A percentile compares a stretch with the other conserved stretches of the same genome.
These are phyloP conservation scores for Arctopsyche grandis DNA, from an alignment of 1,140 invertebrate genomes.

Conservation along the genomic window DNA sequence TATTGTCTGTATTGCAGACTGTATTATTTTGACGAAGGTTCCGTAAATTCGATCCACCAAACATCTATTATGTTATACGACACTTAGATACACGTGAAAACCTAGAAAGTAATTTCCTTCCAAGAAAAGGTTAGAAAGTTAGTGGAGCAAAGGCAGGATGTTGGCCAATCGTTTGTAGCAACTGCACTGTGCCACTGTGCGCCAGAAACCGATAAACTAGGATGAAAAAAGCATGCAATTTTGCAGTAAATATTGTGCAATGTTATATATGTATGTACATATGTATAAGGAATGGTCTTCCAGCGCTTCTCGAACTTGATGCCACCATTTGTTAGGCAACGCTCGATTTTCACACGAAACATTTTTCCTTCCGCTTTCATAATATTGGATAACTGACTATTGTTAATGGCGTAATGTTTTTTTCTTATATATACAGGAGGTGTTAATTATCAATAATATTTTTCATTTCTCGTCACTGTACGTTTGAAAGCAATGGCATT, in stretches of 20 bases:
- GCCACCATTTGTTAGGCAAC: constrained; percentile 18
- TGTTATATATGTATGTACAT: no score
- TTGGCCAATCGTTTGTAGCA: background rate
- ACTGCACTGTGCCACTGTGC: background rate
- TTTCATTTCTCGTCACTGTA: background rate
- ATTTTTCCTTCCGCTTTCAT: constrained; percentile 41
- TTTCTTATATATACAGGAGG: background rate
- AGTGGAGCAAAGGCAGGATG: background rate
- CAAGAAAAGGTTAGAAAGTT: constrained; percentile 20
- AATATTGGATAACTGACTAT: constrained; percentile 25
- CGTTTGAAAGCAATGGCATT: no score
- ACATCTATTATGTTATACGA: no score
- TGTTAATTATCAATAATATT: background rate
- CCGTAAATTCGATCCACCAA: no score
- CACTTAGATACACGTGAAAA: no score
- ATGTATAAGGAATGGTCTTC: background rate
- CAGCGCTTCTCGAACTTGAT: background rate
- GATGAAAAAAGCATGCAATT: no score
- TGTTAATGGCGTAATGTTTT: constrained; percentile 7
- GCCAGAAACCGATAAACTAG: no score
- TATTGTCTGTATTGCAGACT: no score
- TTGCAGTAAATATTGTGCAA: no score
- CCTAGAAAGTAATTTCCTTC: background rate
- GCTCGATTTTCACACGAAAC: constrained; percentile 30
- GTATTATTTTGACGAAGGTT: no score